These are phyloP conservation scores for Poeciliopsis retropinna DNA, from an alignment of 2,113 vertebrate species.

Conservation along the genomic window DNA sequence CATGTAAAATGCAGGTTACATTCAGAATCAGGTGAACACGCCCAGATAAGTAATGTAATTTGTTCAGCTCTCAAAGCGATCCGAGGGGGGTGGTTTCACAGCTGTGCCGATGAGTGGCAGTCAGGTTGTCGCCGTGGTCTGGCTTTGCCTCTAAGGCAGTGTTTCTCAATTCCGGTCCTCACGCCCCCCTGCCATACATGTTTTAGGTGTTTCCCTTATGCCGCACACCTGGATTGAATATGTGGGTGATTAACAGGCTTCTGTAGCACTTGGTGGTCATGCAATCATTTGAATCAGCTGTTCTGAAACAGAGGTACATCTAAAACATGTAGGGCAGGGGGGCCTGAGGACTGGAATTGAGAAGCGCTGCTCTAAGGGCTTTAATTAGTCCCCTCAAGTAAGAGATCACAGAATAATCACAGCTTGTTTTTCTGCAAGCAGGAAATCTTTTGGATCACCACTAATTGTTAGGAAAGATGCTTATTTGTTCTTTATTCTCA, in stretches of 20 bases:
- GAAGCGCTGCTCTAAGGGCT: constrained; percentile 41
- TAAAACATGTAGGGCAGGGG: too few species aligned
- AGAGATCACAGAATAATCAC: constrained; percentile 56
- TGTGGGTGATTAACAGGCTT: too few species aligned
- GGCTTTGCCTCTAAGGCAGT: constrained; percentile 27
- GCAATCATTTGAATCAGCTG: too few species aligned
- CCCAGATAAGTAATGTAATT: constrained; percentile 15
- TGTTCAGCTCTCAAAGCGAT: constrained; percentile 3
- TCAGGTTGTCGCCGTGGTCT: constrained; percentile 38
- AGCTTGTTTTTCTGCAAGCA: constrained; percentile 35
- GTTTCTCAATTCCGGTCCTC: too few species aligned
- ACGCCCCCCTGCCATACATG: too few species aligned
- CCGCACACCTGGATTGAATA: too few species aligned
- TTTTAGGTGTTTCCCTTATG: too few species aligned
- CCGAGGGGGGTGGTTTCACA: constrained; percentile 45
- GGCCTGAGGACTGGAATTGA: too few species aligned
- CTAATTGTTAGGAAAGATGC: constrained; percentile 20
- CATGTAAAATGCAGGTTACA: constrained; percentile 3
- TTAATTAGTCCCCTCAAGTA: constrained; percentile 57
- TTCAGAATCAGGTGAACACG: background rate
- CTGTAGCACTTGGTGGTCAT: too few species aligned
- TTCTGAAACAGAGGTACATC: too few species aligned
- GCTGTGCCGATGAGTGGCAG: constrained; percentile 45
- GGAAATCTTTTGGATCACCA: constrained; percentile 18
- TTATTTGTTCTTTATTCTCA: background rate